A percentile compares a stretch with the other conserved stretches of the same genome.
Evolutionary conservation across 1,140 invertebrate genomes (phyloP).

Genomic region (Brachionus angularis): DNA sequence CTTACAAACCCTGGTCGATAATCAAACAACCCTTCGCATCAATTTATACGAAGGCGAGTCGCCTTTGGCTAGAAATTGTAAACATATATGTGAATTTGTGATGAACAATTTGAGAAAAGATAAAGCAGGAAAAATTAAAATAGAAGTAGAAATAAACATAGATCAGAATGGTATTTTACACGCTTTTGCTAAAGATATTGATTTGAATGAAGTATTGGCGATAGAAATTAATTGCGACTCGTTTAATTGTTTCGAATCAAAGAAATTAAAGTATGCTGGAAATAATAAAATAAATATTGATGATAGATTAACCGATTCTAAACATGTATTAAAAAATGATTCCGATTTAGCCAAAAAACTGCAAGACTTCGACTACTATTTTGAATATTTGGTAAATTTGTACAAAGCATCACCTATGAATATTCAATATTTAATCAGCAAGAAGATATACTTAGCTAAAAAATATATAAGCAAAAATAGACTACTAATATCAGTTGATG

Average conservation of each 20-base stretch:
- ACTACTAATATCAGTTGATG: not conserved
- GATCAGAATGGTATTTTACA: constrained; percentile 22
- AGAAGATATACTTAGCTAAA: constrained; percentile 17
- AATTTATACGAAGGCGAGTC: constrained; percentile 33
- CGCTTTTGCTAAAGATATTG: not conserved
- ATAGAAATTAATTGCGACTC: not conserved
- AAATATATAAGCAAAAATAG: constrained; percentile 18
- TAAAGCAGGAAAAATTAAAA: not conserved
- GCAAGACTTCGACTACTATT: constrained; percentile 20
- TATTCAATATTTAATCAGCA: not conserved
- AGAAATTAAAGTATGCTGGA: not conserved
- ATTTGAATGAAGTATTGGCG: not conserved
- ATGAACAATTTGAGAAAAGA: not conserved
- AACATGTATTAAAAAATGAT: too few relatives aligned
- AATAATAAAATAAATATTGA: not conserved
- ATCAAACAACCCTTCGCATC: not conserved
- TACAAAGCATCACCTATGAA: not conserved
- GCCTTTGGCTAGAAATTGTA: constrained; percentile 6
- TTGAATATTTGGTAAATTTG: constrained; percentile 5
- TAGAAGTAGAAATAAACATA: not conserved
- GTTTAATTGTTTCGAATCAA: constrained; percentile 12
- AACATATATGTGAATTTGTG: constrained; percentile 18
- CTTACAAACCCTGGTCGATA: constrained; percentile 10
- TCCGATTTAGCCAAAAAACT: constrained; percentile 6
- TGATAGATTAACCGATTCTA: too few relatives aligned